Evolutionary conservation across 2,113 vertebrate genomes (phyloP).

Genomic region (Dipodomys merriami): DNA sequence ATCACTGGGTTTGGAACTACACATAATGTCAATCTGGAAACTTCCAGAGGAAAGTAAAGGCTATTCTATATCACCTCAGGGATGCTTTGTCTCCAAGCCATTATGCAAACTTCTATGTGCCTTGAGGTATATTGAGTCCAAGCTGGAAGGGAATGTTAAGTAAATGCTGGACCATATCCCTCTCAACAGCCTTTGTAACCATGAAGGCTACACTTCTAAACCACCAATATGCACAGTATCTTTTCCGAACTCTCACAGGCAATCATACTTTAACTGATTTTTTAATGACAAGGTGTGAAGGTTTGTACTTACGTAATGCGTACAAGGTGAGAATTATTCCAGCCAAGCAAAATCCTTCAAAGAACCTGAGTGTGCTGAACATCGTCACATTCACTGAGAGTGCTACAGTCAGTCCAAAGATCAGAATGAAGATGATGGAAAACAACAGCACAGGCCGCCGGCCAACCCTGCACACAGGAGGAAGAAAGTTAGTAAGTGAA

Average conservation of each 20-base stretch:
- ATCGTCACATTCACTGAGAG: conserved; percentile 97
- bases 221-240: fast-evolving
- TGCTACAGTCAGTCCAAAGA: conserved; percentile 96
- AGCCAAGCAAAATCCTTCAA: conserved; percentile 98
- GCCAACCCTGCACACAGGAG: conserved; percentile 88
- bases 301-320: conserved; percentile 92
- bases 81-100: not conserved
- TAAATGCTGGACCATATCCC: fast-evolving
- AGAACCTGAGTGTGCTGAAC: conserved; percentile 99
- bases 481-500: not conserved
- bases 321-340: conserved; percentile 96
- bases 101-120: not conserved
- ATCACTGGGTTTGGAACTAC: fast-evolving
- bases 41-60: not conserved
- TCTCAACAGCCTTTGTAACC: not conserved
- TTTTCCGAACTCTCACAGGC: not conserved
- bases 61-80: not conserved
- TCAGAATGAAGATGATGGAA: conserved; percentile 94
- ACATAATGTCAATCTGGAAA: not conserved
- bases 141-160: not conserved
- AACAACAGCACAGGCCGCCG: conserved; percentile 93
- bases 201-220: not conserved
- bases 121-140: not conserved
- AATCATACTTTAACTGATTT: not conserved
- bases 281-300: not conserved